Percentiles rank a stretch among this genome's conserved stretches.
phyloP scores from a whole-genome alignment of 1,140 invertebrate species.

The Nylanderia fulva region DNA sequence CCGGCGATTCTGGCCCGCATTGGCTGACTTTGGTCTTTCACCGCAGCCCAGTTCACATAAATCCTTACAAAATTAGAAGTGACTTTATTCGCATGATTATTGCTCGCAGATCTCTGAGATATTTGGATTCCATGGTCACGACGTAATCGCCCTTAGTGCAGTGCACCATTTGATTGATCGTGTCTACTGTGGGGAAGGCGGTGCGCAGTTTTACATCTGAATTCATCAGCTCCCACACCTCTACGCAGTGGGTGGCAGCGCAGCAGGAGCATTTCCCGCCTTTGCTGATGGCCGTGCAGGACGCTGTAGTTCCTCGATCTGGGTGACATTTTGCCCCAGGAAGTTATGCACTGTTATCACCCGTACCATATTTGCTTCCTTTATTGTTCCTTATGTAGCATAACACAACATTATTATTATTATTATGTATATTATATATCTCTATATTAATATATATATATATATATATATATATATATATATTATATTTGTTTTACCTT shows the following conservation, averaged over 20 bases:
- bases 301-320: constrained; percentile 89
- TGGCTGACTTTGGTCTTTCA: constrained; percentile 86
- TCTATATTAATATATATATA: too few species aligned
- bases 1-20: constrained; percentile 91
- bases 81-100: constrained; percentile 72
- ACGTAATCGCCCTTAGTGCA: constrained; percentile 88
- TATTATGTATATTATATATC: too few species aligned
- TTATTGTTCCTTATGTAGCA: background rate
- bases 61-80: constrained; percentile 87
- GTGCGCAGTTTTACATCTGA: constrained; percentile 85
- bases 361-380: constrained; percentile 87
- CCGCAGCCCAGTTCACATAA: constrained; percentile 88
- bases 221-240: constrained; percentile 87
- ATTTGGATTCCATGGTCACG: constrained; percentile 88
- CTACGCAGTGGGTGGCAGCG: constrained; percentile 88
- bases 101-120: constrained; percentile 85
- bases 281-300: constrained; percentile 85
- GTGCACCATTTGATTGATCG: constrained; percentile 87
- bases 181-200: constrained; percentile 89
- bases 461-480: too few species aligned
- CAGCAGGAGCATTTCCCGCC: constrained; percentile 86
- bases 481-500: too few species aligned
- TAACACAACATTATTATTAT: background rate
- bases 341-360: constrained; percentile 91
- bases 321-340: constrained; percentile 88